These are phyloP conservation scores for Trichosurus vulpecula DNA, from an alignment of 2,797 vertebrate genomes.

Conservation along the genomic window DNA sequence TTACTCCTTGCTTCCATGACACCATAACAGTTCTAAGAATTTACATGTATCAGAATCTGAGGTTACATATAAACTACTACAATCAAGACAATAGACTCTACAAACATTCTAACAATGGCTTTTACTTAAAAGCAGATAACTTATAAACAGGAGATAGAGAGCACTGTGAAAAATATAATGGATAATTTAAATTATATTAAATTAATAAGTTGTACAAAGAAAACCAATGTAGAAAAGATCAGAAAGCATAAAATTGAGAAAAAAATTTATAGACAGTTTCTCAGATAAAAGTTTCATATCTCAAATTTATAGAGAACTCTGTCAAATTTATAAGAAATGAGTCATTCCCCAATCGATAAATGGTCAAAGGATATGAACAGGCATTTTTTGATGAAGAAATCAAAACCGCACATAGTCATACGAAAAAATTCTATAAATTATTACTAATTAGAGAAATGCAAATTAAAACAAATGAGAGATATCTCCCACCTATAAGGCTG, in stretches of 20 bases:
- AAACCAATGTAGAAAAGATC: not conserved
- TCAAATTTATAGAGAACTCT: not conserved
- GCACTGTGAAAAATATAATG: not conserved
- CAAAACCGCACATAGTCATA: no score
- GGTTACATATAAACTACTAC: not conserved
- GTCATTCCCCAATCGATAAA: no score
- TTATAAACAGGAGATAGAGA: not conserved
- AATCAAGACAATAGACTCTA: not conserved
- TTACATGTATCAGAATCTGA: not conserved
- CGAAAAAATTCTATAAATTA: not conserved
- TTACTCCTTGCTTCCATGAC: constrained; percentile 11
- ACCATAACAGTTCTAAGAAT: constrained; percentile 26
- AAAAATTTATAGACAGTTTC: not conserved
- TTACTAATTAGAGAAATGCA: not conserved
- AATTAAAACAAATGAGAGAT: not conserved
- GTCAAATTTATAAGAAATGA: not conserved
- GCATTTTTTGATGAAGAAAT: no score
- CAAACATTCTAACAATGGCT: not conserved
- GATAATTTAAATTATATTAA: not conserved
- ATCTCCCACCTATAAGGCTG: not conserved
- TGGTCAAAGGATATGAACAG: no score
- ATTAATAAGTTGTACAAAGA: not conserved
- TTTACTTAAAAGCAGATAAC: not conserved
- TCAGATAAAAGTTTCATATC: not conserved
- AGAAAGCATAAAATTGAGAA: not conserved